Conservation (phyloP, 2,797 vertebrate genomes). For the Pseudomugil gertrudae region DNA sequence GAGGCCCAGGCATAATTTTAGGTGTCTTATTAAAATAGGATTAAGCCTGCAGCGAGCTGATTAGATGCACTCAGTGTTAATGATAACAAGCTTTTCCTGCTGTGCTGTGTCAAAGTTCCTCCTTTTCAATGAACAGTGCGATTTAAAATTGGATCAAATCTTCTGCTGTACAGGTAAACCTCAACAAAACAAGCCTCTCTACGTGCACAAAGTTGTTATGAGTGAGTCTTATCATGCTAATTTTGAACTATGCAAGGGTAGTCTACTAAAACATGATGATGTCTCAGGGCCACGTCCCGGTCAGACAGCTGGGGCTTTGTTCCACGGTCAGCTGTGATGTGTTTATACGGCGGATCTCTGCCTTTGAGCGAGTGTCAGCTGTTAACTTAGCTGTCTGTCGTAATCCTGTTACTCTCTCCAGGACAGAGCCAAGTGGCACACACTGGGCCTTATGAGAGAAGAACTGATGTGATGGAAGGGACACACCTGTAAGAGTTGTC, state of each 20-base stretch:
- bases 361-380: constrained; percentile 60
- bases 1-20: too few species aligned
- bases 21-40: too few species aligned
- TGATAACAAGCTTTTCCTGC: too few species aligned
- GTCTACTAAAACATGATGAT: constrained; percentile 25
- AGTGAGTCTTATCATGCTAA: background rate
- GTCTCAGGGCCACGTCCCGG: constrained; percentile 24
- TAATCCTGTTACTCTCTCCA: constrained; percentile 76
- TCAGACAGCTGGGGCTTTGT: constrained; percentile 73
- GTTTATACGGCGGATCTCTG: constrained; percentile 38
- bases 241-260: constrained; percentile 1
- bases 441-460: constrained; percentile 51
- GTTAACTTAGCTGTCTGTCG: constrained; percentile 76
- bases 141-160: too few species aligned
- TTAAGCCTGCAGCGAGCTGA: too few species aligned
- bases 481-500: constrained; percentile 29
- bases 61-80: too few species aligned
- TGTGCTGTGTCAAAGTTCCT: too few species aligned
- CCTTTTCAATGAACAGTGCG: too few species aligned
- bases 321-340: constrained; percentile 65
- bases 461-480: constrained; percentile 32
- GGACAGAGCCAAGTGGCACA: constrained; percentile 61
- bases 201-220: background rate
- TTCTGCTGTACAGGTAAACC: background rate
- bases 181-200: background rate